These are phyloP conservation scores for Andrena bicolor DNA, from an alignment of 2,888 invertebrate species.

Conservation along the genomic window DNA sequence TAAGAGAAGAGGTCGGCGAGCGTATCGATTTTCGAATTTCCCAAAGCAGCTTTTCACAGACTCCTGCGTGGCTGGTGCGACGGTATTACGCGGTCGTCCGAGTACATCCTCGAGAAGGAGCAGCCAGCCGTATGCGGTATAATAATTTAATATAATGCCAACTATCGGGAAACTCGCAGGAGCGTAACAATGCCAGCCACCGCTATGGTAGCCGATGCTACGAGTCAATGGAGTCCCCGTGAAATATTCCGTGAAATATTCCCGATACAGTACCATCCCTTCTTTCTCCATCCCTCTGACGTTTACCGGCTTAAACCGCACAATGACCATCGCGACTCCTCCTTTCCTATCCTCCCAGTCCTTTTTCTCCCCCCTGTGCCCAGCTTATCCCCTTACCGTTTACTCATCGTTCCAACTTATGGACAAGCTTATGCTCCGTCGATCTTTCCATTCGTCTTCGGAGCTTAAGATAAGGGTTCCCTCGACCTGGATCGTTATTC, in stretches of 20 bases:
- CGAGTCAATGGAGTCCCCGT: conserved; percentile 60
- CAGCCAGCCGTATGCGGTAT: conserved; percentile 62
- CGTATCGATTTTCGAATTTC: conserved; percentile 62
- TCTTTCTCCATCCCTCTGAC: conserved; percentile 51
- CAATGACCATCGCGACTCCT: conserved; percentile 42
- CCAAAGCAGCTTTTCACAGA: conserved; percentile 60
- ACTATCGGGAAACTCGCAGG: conserved; percentile 76
- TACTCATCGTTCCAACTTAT: background rate
- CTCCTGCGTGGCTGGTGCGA: conserved; percentile 56
- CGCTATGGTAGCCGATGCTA: conserved; percentile 40
- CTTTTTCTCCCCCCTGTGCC: background rate
- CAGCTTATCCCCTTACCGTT: background rate
- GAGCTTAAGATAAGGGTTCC: background rate
- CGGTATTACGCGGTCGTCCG: conserved; percentile 49
- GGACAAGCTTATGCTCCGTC: background rate
- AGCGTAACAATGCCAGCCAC: conserved; percentile 71
- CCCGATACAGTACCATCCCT: conserved; percentile 60
- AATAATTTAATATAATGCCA: conserved; percentile 76
- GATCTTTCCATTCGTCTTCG: background rate
- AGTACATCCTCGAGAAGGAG: conserved; percentile 27
- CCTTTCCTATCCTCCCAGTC: background rate
- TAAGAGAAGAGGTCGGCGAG: conserved; percentile 4
- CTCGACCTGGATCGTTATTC: no score
- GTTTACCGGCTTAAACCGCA: conserved; percentile 34
- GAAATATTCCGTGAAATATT: conserved; percentile 76